A percentile compares a stretch with the other conserved stretches of the same genome.
phyloP scores from a whole-genome alignment of 1,140 invertebrate genomes.

The Magallana angulata region DNA sequence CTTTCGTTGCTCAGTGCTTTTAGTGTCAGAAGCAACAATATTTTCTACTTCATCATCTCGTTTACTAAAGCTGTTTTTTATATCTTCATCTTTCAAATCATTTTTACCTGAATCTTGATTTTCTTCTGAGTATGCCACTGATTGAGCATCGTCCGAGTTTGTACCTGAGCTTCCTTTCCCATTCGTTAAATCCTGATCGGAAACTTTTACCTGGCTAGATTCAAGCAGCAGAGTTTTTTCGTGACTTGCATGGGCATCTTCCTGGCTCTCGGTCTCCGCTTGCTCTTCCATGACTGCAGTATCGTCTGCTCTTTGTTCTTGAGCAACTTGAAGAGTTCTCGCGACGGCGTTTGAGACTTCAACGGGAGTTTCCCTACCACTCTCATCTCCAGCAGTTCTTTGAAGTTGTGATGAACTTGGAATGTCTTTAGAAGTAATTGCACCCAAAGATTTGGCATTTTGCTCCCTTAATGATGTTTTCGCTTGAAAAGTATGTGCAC shows the following conservation, averaged over 20 bases:
- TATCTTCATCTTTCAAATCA: no score
- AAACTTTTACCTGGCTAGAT: not conserved
- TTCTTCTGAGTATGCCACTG: not conserved
- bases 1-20: no score
- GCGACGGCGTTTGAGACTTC: not conserved
- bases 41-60: no score
- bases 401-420: not conserved
- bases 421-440: not conserved
- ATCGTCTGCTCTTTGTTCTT: not conserved
- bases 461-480: not conserved
- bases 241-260: slow-evolving; percentile 2
- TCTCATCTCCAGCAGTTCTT: not conserved
- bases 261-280: not conserved
- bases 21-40: no score
- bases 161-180: not conserved
- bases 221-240: not conserved
- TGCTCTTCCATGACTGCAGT: not conserved
- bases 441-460: not conserved
- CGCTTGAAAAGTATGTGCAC: not conserved
- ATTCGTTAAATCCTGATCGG: not conserved
- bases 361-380: not conserved
- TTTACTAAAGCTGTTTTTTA: no score
- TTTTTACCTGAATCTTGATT: not conserved
- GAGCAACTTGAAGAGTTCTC: not conserved
- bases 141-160: not conserved